Conservation (phyloP, 2,888 invertebrate genomes). For the Phytoseiulus persimilis region DNA sequence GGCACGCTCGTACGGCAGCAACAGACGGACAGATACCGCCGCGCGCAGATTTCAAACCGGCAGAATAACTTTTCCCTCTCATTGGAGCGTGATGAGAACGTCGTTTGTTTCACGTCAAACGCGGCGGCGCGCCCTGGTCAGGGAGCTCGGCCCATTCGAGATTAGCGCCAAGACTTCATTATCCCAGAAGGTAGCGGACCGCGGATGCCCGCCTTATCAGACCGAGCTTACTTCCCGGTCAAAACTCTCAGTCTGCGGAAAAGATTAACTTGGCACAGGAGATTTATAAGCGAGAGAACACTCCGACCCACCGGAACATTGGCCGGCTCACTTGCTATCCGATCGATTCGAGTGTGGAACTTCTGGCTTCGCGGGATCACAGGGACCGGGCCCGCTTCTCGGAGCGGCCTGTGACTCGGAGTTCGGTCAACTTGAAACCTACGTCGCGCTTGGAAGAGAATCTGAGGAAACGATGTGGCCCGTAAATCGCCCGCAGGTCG, state of each 20-base stretch:
- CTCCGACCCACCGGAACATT: not conserved
- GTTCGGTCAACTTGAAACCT: no score
- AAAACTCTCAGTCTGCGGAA: not conserved
- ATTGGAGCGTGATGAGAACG: not conserved
- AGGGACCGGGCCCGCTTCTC: no score
- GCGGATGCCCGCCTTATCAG: not conserved
- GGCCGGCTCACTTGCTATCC: not conserved
- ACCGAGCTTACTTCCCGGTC: not conserved
- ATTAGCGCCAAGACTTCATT: not conserved
- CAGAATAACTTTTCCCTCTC: not conserved
- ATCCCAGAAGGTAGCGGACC: not conserved
- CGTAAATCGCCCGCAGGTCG: no score
- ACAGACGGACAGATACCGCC: no score
- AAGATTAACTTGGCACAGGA: not conserved
- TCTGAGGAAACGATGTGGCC: no score
- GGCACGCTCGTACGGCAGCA: no score
- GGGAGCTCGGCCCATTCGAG: not conserved
- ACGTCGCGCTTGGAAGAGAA: no score
- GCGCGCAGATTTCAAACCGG: not conserved
- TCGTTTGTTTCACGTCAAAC: not conserved
- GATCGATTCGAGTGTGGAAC: no score
- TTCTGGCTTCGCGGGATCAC: no score
- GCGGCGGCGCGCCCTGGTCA: not conserved
- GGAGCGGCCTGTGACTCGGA: no score
- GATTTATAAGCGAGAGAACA: not conserved